Evolutionary conservation across 2,797 vertebrate species (phyloP), one percentile per base, ranked within the genome.

Genomic region (Euphonia xanthogaster): DNA sequence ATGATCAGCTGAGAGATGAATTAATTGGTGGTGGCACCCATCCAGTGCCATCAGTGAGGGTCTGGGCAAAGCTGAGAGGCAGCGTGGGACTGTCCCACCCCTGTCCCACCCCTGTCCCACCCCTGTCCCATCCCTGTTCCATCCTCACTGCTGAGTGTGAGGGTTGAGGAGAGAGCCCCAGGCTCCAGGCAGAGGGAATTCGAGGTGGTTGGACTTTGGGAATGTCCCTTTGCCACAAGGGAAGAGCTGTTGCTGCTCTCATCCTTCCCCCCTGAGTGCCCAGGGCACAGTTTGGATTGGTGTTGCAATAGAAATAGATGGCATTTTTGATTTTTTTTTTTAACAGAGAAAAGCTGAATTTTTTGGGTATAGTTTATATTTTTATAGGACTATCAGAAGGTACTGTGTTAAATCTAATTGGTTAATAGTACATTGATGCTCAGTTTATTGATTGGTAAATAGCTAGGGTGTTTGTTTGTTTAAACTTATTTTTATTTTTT

Each of bases 11-110:
- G 5, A 61, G 50, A 57, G 72, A 35, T 11, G 2, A 14, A 53
- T 21, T 8, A n/a, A 4, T 9, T 15, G 18, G 10, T 40, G 16
- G 2, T 12, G 9, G n/a, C 12, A 15, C 31, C 37, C 10, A 28
- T n/a, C 5, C n/a, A 54, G 67, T 12, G 10, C 18, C 2, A 1
- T 4, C 10, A n/a, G 7, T 14, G 31, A n/a, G 31, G 53, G 20
- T 7, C 11, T 28, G 19, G 21, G 27, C 35, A 77, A 62, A 28
- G 7, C 80, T 80, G 35, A 58, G 18, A 18, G 11, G 5, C 9
- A n/a, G 15, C 0, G 0, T 9, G n/a, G 19, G 28, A 2, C 44
- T 54, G 5, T 21, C 14, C n/a, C n/a, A 22, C 4, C 39, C 30
- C 25, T 30, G n/a, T 6, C 10, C 62, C n/a, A 33, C 4, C n/a